phyloP scores from a whole-genome alignment of 2,888 invertebrate species.

The Trimorus sp. region DNA sequence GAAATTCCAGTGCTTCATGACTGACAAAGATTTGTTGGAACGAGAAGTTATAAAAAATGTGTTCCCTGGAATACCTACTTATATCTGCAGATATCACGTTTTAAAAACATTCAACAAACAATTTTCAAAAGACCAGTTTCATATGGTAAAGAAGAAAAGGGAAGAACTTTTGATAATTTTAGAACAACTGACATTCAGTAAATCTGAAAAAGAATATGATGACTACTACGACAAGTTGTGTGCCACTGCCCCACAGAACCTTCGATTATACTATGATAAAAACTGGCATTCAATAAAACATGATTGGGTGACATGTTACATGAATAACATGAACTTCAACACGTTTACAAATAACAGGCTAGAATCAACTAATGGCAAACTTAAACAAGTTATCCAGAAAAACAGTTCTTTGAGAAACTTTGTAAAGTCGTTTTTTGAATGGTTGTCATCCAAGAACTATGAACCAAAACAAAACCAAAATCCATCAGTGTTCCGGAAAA shows the following conservation, averaged over 20 bases:
- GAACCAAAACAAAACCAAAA: not conserved
- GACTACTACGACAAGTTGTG: not conserved
- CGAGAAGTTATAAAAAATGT: conserved; percentile 8
- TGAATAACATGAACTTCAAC: not conserved
- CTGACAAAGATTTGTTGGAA: not conserved
- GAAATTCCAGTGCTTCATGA: not conserved
- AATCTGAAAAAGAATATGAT: not conserved
- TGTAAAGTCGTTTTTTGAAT: not conserved
- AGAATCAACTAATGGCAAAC: not conserved
- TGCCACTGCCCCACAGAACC: not conserved
- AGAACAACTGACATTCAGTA: not conserved
- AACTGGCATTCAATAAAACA: not conserved
- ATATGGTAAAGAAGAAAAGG: not conserved
- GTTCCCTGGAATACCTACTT: conserved; percentile 8
- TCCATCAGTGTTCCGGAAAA: not conserved
- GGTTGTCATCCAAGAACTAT: not conserved
- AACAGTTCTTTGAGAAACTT: not conserved
- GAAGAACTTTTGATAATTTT: not conserved
- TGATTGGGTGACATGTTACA: not conserved
- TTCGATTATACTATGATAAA: not conserved
- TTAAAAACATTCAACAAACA: not conserved
- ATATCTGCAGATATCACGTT: conserved; percentile 10
- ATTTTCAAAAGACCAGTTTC: not conserved
- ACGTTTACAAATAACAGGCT: not conserved
- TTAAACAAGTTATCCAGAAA: not conserved